Evolutionary conservation across 2,888 invertebrate genomes (phyloP).

Genomic region (Strigamia transsilvanica): DNA sequence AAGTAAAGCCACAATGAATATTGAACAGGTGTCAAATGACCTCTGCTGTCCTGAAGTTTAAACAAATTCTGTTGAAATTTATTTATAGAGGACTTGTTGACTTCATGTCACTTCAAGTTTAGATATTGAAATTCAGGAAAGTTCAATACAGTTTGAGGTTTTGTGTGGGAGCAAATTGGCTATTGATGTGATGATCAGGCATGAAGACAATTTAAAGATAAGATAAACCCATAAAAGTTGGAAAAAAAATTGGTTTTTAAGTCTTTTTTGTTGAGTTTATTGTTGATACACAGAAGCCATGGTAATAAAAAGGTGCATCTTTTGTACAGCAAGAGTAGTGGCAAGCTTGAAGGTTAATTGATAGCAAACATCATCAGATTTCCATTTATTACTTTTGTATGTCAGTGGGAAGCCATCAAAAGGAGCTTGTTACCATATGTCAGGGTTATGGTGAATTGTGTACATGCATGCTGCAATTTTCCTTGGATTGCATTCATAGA

Average conservation of each 20-base stretch:
- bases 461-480: background rate
- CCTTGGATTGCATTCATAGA: background rate
- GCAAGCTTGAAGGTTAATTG: slow-evolving; percentile 30
- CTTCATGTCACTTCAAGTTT: background rate
- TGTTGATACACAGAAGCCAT: background rate
- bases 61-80: background rate
- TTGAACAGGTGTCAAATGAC: slow-evolving; percentile 5
- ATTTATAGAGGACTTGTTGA: background rate
- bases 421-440: slow-evolving; percentile 37
- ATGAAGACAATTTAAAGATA: too few relatives aligned
- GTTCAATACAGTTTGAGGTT: background rate
- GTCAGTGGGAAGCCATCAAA: slow-evolving; percentile 33
- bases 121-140: background rate
- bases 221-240: too few relatives aligned
- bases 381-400: slow-evolving; percentile 41
- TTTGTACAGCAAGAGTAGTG: background rate
- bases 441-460: slow-evolving; percentile 19
- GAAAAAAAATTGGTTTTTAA: too few relatives aligned
- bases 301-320: background rate
- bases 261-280: too few relatives aligned
- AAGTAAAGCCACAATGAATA: background rate
- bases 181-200: too few relatives aligned
- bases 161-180: background rate
- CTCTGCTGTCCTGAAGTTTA: slow-evolving; percentile 6
- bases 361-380: slow-evolving; percentile 42